phyloP scores from a whole-genome alignment of 2,113 vertebrate genomes.

The Cinclus mexicanus region DNA sequence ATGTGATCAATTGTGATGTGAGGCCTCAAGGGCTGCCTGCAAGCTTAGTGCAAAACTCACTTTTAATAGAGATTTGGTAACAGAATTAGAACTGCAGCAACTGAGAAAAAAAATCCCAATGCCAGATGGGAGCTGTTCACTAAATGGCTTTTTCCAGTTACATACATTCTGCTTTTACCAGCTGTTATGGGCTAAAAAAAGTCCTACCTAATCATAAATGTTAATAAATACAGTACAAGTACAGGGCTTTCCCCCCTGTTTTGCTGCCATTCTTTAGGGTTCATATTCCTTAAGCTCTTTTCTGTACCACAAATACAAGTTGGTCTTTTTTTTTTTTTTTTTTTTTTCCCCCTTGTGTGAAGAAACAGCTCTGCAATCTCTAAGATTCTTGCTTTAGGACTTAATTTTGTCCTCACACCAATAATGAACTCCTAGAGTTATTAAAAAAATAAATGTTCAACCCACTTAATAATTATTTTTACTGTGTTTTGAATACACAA shows the following conservation, averaged over 20 bases:
- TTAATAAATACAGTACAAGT: not conserved
- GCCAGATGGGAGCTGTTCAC: not conserved
- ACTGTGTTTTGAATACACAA: not conserved
- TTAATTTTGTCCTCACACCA: not conserved
- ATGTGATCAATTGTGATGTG: accelerated
- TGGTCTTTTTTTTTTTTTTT: accelerated
- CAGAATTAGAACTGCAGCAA: not conserved
- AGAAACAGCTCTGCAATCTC: not conserved
- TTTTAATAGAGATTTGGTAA: not conserved
- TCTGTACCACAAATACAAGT: not conserved
- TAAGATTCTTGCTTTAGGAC: not conserved
- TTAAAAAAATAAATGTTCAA: not conserved
- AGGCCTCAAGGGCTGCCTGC: not conserved
- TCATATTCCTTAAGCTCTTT: not conserved
- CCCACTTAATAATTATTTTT: not conserved
- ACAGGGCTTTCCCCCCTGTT: accelerated
- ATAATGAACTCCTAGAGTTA: not conserved
- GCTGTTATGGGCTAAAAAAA: not conserved
- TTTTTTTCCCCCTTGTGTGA: not conserved
- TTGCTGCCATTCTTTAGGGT: not conserved
- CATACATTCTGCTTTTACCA: not conserved
- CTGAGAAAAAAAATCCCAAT: not conserved
- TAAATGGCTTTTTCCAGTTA: not conserved
- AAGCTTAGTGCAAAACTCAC: not conserved
- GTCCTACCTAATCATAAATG: not conserved